Conservation (phyloP, 1,140 invertebrate species). For the Orussus abietinus region DNA sequence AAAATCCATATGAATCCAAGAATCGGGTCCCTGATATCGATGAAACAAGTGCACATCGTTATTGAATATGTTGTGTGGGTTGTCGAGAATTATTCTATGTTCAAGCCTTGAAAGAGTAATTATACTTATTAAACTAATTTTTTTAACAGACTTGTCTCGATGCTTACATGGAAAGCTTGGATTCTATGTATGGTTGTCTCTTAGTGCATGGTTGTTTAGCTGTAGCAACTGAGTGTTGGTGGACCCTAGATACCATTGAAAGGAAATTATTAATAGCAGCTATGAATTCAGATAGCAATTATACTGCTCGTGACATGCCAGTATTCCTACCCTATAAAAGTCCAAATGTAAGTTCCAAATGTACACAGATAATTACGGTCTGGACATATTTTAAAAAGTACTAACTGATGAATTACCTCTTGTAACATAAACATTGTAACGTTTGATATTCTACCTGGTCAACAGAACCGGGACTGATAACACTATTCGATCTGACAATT, state of each 20-base stretch:
- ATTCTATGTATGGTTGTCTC: slow-evolving; percentile 75
- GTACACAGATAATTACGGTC: no score
- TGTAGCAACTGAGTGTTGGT: slow-evolving; percentile 77
- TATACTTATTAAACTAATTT: background rate
- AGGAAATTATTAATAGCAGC: slow-evolving; percentile 68
- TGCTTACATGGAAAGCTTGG: slow-evolving; percentile 69
- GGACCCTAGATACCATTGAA: slow-evolving; percentile 68
- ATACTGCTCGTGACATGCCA: slow-evolving; percentile 69
- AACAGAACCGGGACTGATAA: no score
- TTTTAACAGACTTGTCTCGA: slow-evolving; percentile 65
- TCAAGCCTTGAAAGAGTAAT: slow-evolving; percentile 8
- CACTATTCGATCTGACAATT: no score
- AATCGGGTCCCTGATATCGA: no score
- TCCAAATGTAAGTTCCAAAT: slow-evolving; percentile 72
- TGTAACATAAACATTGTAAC: no score
- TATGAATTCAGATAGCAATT: slow-evolving; percentile 61
- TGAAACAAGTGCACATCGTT: no score
- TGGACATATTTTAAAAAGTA: no score
- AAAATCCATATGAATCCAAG: no score
- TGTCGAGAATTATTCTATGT: no score
- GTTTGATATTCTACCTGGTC: no score
- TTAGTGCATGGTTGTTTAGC: slow-evolving; percentile 70
- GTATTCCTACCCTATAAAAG: slow-evolving; percentile 80
- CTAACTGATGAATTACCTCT: no score
- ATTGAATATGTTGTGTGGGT: no score